phyloP scores from a whole-genome alignment of 2,888 invertebrate genomes.

The Theristus sp. region DNA sequence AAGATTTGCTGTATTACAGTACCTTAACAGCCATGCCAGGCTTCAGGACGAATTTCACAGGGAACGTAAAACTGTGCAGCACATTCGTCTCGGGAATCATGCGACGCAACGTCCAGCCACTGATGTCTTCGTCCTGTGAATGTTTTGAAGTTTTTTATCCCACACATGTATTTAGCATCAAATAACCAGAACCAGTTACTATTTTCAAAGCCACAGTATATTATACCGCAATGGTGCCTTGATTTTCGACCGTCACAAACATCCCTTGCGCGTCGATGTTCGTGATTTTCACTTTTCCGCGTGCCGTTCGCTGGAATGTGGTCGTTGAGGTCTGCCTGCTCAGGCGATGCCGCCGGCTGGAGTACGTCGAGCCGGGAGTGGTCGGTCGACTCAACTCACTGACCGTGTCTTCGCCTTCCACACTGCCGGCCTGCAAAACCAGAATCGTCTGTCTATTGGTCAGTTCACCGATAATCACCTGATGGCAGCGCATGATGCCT shows the following conservation, averaged over 20 bases:
- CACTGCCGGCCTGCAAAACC: too few species aligned
- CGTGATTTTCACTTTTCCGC: background rate
- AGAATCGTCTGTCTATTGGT: too few species aligned
- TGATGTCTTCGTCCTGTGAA: background rate
- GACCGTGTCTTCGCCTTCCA: too few species aligned
- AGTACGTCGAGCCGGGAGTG: too few species aligned
- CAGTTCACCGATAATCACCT: too few species aligned
- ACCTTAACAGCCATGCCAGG: background rate
- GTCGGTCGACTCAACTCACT: too few species aligned
- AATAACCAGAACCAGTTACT: too few species aligned
- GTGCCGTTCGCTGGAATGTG: background rate
- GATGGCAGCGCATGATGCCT: too few species aligned
- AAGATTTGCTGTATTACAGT: too few species aligned
- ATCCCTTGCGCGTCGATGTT: background rate
- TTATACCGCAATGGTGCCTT: background rate
- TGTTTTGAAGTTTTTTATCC: background rate
- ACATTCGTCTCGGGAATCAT: background rate
- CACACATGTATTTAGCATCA: too few species aligned
- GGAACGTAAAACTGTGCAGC: background rate
- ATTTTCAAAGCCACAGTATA: too few species aligned
- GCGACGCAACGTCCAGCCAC: background rate
- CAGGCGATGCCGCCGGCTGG: too few species aligned
- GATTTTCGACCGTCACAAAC: background rate
- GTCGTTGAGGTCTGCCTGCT: background rate
- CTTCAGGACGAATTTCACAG: background rate